Conservation (phyloP, 2,797 vertebrate species). For the Leptatherina wallacei region DNA sequence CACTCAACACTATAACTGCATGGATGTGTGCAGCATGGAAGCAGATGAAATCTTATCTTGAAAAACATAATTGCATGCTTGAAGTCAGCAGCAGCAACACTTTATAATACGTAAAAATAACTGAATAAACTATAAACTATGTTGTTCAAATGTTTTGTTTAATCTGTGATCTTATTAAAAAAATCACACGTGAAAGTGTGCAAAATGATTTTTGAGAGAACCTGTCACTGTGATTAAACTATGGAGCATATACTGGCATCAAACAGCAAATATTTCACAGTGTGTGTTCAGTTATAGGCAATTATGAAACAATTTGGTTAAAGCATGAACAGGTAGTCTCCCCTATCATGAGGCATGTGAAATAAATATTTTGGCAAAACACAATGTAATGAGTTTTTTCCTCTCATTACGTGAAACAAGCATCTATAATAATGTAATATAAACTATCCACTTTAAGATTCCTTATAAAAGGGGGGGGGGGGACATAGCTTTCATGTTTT, state of each 20-base stretch:
- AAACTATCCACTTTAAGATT: background rate
- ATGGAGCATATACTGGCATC: constrained; percentile 66
- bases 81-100: constrained; percentile 11
- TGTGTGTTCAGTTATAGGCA: constrained; percentile 76
- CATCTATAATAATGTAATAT: background rate
- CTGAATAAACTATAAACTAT: background rate
- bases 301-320: constrained; percentile 82
- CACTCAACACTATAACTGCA: background rate
- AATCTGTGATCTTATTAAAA: background rate
- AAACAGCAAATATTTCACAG: constrained; percentile 71
- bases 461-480: background rate
- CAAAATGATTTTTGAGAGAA: constrained; percentile 56
- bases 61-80: constrained; percentile 12
- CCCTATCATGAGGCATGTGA: constrained; percentile 47
- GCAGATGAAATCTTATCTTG: constrained; percentile 4
- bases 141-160: constrained; percentile 17
- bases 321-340: constrained; percentile 74
- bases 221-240: constrained; percentile 60
- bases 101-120: background rate
- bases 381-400: constrained; percentile 18
- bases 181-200: constrained; percentile 19
- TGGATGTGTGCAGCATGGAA: background rate
- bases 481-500: background rate
- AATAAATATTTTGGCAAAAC: constrained; percentile 47
- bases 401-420: constrained; percentile 22